A percentile compares a stretch with the other conserved stretches of the same genome.
Conservation (phyloP, 2,888 invertebrate species). For the Buathra laborator region DNA sequence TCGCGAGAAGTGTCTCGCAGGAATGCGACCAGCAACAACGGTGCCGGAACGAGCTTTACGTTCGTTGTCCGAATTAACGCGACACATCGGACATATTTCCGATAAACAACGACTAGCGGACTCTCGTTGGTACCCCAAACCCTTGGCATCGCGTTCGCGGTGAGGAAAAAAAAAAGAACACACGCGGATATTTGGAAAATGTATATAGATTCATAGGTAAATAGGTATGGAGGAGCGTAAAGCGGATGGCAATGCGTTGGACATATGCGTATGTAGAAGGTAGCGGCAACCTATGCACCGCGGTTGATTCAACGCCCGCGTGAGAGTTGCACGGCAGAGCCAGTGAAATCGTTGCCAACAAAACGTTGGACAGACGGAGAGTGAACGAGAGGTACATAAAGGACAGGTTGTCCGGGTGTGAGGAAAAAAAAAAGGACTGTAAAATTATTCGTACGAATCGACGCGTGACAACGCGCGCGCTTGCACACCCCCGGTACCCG, state of each 20-base stretch:
- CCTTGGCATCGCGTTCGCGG: background rate
- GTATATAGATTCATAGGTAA: background rate
- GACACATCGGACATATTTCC: constrained; percentile 66
- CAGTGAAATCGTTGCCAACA: constrained; percentile 52
- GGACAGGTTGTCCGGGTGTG: background rate
- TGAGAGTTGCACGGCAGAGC: constrained; percentile 55
- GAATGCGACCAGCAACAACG: background rate
- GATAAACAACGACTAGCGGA: constrained; percentile 45
- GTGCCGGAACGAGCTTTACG: constrained; percentile 47
- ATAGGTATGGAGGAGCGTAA: background rate
- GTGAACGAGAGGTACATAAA: background rate
- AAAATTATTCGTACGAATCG: constrained; percentile 68
- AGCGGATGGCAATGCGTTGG: background rate
- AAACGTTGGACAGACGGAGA: constrained; percentile 31
- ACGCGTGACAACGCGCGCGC: constrained; percentile 64
- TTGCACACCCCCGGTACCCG: constrained; percentile 38
- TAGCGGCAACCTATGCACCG: constrained; percentile 46
- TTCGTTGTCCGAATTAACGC: constrained; percentile 67
- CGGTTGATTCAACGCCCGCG: constrained; percentile 66
- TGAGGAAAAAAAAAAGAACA: background rate
- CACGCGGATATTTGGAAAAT: background rate
- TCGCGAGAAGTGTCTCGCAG: constrained; percentile 9
- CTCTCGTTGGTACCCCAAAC: constrained; percentile 13
- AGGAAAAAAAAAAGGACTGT: constrained; percentile 49
- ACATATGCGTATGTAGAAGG: constrained; percentile 2